Conservation (phyloP, 2,888 invertebrate genomes). For the Dilophus febrilis region DNA sequence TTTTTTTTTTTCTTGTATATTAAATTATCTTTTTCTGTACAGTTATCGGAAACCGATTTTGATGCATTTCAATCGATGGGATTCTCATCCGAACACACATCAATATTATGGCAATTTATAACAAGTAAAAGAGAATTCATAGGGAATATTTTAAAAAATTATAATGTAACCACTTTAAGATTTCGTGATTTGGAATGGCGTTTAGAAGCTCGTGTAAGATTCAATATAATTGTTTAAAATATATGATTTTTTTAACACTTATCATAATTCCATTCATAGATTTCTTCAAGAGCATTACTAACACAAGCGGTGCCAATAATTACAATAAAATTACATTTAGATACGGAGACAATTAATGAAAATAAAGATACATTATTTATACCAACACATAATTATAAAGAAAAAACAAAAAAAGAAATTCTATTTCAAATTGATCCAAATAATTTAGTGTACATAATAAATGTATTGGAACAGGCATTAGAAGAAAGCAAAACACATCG, state of each 20-base stretch:
- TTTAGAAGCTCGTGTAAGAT: slow-evolving; percentile 39
- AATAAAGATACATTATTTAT: slow-evolving; percentile 20
- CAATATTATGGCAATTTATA: slow-evolving; percentile 24
- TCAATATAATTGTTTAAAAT: background rate
- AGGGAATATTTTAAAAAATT: slow-evolving; percentile 24
- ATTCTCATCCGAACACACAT: slow-evolving; percentile 19
- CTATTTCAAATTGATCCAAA: slow-evolving; percentile 41
- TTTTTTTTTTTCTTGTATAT: background rate
- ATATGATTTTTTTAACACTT: background rate
- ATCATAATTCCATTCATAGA: slow-evolving; percentile 20
- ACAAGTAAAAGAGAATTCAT: slow-evolving; percentile 23
- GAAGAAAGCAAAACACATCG: slow-evolving; percentile 39
- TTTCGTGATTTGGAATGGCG: slow-evolving; percentile 45
- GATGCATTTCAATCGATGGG: slow-evolving; percentile 15
- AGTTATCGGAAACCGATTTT: slow-evolving; percentile 15
- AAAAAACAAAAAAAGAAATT: slow-evolving; percentile 26
- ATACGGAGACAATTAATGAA: slow-evolving; percentile 26
- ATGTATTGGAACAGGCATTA: slow-evolving; percentile 43
- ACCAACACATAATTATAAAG: slow-evolving; percentile 12
- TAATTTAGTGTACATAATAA: slow-evolving; percentile 42
- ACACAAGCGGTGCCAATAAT: slow-evolving; percentile 41
- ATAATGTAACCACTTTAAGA: slow-evolving; percentile 22
- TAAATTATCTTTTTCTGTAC: background rate
- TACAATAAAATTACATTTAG: slow-evolving; percentile 37
- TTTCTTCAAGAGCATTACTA: slow-evolving; percentile 39